Evolutionary conservation across 2,113 vertebrate genomes (phyloP), one percentile per base, ranked within the genome.

Genomic region (Fulica atra): DNA sequence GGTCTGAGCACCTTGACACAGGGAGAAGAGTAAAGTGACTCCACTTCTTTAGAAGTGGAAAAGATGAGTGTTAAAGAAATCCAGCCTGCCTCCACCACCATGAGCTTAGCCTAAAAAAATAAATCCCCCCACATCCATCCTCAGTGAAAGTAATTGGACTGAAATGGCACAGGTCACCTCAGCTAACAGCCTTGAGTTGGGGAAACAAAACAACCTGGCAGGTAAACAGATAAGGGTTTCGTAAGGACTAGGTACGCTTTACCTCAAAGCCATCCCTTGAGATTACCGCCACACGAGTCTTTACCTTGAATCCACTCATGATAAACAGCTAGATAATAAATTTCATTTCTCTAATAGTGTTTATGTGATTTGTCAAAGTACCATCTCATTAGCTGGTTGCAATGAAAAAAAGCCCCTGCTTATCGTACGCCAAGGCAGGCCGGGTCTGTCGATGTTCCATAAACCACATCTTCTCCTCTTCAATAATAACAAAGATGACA

Each of bases 291-390:
- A 29, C 25, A 89, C 0, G 7, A 87, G 66, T 40, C 88, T 91
- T 96, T 72, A 89, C 89, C 95, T 94, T 86, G 38, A 90, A 63
- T 71, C 80, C 85, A 92, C 93, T 93, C 87, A 82, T 95, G 95
- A 97, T 96, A 65, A 96, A 88, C 71, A 89, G 86, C 20, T 38
- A 94, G 97, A 96, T 97, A 97, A 97, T 31, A 91, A 92, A 89
- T 76, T 92, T 96, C 78, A 97, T 97, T 96, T 97, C 91, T 96
- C 95, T 97, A 96, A 96, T 96, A 95, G 96, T 51, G 93, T 86
- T 96, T 95, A 96, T 82, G 66, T 77, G 90, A 93, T 91, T 89
- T 64, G 57, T 73, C 78, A n/a, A 91, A 95, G 92, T 48, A 73
- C 85, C 84, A 94, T 85, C 94, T 96, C 93, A 93, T 93, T 92